These are phyloP conservation scores for Acomys russatus DNA, from an alignment of 2,797 vertebrate genomes.

Conservation along the genomic window DNA sequence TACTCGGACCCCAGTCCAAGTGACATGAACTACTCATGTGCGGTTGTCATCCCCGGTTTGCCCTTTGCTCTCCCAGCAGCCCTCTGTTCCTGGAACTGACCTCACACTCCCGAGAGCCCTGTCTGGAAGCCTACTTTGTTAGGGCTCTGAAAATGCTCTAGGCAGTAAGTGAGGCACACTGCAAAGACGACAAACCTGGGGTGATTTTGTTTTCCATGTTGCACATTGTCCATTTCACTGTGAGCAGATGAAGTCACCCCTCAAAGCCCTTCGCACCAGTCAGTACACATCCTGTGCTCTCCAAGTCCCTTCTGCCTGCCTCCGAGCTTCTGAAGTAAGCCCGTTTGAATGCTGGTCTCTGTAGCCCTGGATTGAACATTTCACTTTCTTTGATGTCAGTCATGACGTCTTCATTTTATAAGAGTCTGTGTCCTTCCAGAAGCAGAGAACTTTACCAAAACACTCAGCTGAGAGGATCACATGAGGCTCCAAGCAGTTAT, in stretches of 20 bases:
- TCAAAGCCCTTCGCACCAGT: not conserved
- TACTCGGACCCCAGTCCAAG: not conserved
- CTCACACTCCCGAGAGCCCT: not conserved
- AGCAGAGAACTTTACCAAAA: not conserved
- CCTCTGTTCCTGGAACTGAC: not conserved
- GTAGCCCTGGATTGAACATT: not conserved
- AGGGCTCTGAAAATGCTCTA: not conserved
- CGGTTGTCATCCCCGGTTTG: too few species aligned
- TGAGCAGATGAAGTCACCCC: not conserved
- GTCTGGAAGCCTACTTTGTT: not conserved
- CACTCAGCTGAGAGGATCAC: not conserved
- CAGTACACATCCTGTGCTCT: not conserved
- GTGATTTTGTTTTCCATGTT: not conserved
- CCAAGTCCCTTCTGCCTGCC: not conserved
- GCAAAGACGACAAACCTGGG: fast-evolving
- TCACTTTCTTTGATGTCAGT: not conserved
- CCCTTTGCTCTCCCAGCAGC: not conserved
- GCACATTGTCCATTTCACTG: not conserved
- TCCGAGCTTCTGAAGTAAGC: slow-evolving; percentile 8
- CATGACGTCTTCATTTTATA: not conserved
- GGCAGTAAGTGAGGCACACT: too few species aligned
- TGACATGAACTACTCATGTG: not conserved
- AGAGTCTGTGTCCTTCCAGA: not conserved
- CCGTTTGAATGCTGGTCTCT: not conserved
- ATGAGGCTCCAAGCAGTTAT: not conserved